These are phyloP conservation scores for Dascillus cervinus DNA, from an alignment of 2,888 invertebrate genomes.

Conservation along the genomic window DNA sequence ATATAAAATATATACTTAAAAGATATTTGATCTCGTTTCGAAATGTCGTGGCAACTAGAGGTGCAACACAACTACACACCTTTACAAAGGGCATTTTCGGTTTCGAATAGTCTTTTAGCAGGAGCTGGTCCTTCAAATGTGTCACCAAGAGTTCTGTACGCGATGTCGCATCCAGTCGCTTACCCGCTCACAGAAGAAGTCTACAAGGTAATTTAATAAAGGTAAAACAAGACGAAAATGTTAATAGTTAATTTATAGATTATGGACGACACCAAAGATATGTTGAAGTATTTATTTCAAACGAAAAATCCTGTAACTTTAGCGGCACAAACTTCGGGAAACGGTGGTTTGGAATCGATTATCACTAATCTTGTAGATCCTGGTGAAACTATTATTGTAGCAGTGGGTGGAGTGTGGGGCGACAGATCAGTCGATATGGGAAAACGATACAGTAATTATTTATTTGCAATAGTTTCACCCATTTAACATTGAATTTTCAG, in stretches of 20 bases:
- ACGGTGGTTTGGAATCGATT: constrained; percentile 70
- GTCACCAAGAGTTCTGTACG: constrained; percentile 50
- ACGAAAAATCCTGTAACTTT: constrained; percentile 68
- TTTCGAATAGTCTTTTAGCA: constrained; percentile 2
- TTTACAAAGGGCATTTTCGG: neutral
- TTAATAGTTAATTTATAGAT: too few relatives aligned
- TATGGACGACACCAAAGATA: constrained; percentile 41
- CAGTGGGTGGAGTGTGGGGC: constrained; percentile 74
- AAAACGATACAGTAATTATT: constrained; percentile 50
- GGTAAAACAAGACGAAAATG: too few relatives aligned
- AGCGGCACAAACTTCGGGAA: constrained; percentile 66
- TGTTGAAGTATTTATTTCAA: constrained; percentile 77
- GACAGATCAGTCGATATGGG: constrained; percentile 65
- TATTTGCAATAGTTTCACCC: too few relatives aligned
- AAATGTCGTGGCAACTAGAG: constrained; percentile 6
- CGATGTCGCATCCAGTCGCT: constrained; percentile 51
- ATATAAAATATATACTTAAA: too few relatives aligned
- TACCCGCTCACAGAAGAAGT: constrained; percentile 65
- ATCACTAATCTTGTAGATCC: constrained; percentile 68
- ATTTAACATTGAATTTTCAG: too few relatives aligned
- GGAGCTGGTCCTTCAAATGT: constrained; percentile 65
- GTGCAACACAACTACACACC: neutral
- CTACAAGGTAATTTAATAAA: constrained; percentile 51
- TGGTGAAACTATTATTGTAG: constrained; percentile 64
- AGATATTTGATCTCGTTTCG: too few relatives aligned